A percentile compares a stretch with the other conserved stretches of the same genome.
Conservation (phyloP, 2,797 vertebrate genomes). For the Picus viridis region DNA sequence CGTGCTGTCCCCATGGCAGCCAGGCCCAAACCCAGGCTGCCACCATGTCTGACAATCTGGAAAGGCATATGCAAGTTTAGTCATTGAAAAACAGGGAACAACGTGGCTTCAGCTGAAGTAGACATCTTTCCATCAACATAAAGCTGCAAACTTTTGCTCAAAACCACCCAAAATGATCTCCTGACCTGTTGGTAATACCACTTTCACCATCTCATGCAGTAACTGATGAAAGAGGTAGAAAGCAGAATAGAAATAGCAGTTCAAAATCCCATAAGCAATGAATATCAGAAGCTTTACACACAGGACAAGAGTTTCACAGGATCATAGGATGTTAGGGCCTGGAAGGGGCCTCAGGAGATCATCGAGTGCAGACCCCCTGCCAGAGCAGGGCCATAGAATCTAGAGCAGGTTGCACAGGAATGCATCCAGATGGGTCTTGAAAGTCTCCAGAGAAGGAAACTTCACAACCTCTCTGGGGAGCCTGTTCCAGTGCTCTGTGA, state of each 20-base stretch:
- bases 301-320: not conserved
- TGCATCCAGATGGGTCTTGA: too few species aligned
- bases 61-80: not conserved
- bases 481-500: too few species aligned
- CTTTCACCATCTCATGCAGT: not conserved
- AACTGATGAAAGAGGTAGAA: not conserved
- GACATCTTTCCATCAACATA: not conserved
- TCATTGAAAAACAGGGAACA: not conserved
- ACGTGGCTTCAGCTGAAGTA: not conserved
- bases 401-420: too few species aligned
- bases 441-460: too few species aligned
- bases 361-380: too few species aligned
- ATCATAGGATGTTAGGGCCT: too few species aligned
- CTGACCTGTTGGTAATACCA: not conserved
- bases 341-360: too few species aligned
- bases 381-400: too few species aligned
- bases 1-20: slow-evolving; percentile 96
- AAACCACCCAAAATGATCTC: not conserved
- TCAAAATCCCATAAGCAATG: not conserved
- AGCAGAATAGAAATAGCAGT: not conserved
- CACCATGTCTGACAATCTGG: slow-evolving; percentile 97
- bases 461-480: too few species aligned
- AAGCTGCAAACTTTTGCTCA: not conserved
- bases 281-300: not conserved
- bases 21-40: slow-evolving; percentile 93